Conservation (phyloP, 2,888 invertebrate species). For the Hypselothyrea guttata region DNA sequence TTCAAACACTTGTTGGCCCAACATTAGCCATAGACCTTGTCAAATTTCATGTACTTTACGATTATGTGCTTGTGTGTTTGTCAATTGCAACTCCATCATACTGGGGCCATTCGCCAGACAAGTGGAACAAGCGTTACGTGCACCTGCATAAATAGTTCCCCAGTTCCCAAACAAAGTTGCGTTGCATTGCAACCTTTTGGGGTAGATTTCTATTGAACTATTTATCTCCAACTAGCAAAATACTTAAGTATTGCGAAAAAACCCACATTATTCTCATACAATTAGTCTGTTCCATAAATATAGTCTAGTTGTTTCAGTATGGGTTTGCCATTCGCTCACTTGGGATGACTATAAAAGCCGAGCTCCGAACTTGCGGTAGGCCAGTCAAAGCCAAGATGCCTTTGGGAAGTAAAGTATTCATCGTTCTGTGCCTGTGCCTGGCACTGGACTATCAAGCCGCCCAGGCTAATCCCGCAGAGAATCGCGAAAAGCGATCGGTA, state of each 20-base stretch:
- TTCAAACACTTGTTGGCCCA: constrained; percentile 58
- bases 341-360: constrained; percentile 47
- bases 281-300: constrained; percentile 4
- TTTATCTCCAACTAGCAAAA: constrained; percentile 5
- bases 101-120: constrained; percentile 44
- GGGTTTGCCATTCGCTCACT: constrained; percentile 6
- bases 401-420: constrained; percentile 29
- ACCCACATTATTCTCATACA: constrained; percentile 6
- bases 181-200: constrained; percentile 32
- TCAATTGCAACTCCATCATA: constrained; percentile 64
- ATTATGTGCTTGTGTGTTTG: constrained; percentile 69
- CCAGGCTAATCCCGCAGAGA: constrained; percentile 22
- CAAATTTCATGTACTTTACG: constrained; percentile 59
- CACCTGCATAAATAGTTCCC: constrained; percentile 72
- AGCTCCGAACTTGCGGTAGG: not conserved
- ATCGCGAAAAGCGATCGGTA: constrained; percentile 25
- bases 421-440: constrained; percentile 31
- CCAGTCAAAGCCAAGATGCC: constrained; percentile 54
- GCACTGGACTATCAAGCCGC: constrained; percentile 9
- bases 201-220: not conserved
- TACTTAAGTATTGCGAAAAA: constrained; percentile 10
- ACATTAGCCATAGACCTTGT: constrained; percentile 33
- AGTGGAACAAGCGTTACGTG: constrained; percentile 59
- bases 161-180: constrained; percentile 7
- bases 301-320: constrained; percentile 8